Percentiles rank a stretch among this genome's conserved stretches.
Evolutionary conservation across 2,888 invertebrate genomes (phyloP).

Genomic region (Parnassius apollo): DNA sequence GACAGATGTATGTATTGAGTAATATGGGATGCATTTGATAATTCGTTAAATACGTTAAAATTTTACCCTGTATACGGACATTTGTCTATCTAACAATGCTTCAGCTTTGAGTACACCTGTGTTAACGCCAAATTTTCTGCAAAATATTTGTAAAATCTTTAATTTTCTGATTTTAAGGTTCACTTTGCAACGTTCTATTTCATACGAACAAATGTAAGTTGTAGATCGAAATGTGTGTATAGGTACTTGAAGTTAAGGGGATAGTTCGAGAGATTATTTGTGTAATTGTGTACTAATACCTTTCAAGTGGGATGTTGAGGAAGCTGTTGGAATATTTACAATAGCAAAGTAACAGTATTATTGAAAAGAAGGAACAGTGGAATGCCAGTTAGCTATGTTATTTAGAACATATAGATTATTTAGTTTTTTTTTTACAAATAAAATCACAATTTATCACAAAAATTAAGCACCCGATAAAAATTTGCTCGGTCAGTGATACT

Average conservation of each 20-base stretch:
- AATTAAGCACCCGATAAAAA: too few relatives aligned
- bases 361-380: neutral
- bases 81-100: slow-evolving; percentile 67
- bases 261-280: slow-evolving; percentile 66
- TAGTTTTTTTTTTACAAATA: too few relatives aligned
- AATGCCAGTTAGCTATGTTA: too few relatives aligned
- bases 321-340: slow-evolving; percentile 33
- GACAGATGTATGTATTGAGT: neutral
- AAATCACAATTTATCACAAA: too few relatives aligned
- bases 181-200: slow-evolving; percentile 34
- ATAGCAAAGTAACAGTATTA: slow-evolving; percentile 3
- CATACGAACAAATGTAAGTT: slow-evolving; percentile 28
- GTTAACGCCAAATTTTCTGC: slow-evolving; percentile 38
- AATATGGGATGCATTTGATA: slow-evolving; percentile 12
- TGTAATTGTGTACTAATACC: slow-evolving; percentile 70
- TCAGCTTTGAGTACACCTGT: slow-evolving; percentile 57
- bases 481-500: too few relatives aligned
- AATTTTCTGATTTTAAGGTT: slow-evolving; percentile 29
- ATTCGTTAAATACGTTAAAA: slow-evolving; percentile 9
- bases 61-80: slow-evolving; percentile 20
- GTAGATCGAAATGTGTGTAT: slow-evolving; percentile 45
- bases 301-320: slow-evolving; percentile 48
- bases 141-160: slow-evolving; percentile 26
- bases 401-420: too few relatives aligned
- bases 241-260: slow-evolving; percentile 68